A percentile compares a stretch with the other conserved stretches of the same genome.
These are phyloP conservation scores for Ageneiosus marmoratus DNA, from an alignment of 2,113 vertebrate species.

Conservation along the genomic window DNA sequence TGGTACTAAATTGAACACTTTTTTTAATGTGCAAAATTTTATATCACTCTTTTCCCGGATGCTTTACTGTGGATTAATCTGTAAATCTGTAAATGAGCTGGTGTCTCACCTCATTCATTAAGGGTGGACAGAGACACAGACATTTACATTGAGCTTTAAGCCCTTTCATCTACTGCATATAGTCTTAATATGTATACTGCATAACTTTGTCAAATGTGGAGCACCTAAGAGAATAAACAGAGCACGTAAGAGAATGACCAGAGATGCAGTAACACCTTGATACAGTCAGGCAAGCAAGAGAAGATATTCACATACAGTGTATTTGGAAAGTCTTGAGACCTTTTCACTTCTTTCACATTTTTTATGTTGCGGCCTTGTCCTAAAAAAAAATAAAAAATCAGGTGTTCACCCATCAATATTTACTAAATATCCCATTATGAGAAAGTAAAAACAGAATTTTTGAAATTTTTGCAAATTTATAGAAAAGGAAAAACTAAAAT, in stretches of 20 bases:
- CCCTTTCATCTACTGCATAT: background rate
- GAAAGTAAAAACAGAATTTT: no score
- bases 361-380: no score
- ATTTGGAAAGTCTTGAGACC: no score
- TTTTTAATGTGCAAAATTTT: conserved; percentile 12
- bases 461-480: no score
- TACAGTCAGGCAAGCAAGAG: background rate
- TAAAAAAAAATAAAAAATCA: no score
- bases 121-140: background rate
- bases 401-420: no score
- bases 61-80: conserved; percentile 23
- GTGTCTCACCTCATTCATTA: conserved; percentile 14
- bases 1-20: background rate
- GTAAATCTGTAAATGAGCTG: conserved; percentile 35
- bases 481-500: no score
- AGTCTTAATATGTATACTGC: background rate
- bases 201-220: conserved; percentile 1
- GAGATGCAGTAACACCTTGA: background rate
- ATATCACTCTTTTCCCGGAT: background rate
- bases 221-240: no score
- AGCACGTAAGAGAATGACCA: conserved; percentile 1
- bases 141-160: background rate
- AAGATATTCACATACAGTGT: no score
- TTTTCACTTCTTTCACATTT: no score
- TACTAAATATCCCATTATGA: no score